Conservation (phyloP, 2,113 vertebrate genomes). For the Lophochroa leadbeateri region DNA sequence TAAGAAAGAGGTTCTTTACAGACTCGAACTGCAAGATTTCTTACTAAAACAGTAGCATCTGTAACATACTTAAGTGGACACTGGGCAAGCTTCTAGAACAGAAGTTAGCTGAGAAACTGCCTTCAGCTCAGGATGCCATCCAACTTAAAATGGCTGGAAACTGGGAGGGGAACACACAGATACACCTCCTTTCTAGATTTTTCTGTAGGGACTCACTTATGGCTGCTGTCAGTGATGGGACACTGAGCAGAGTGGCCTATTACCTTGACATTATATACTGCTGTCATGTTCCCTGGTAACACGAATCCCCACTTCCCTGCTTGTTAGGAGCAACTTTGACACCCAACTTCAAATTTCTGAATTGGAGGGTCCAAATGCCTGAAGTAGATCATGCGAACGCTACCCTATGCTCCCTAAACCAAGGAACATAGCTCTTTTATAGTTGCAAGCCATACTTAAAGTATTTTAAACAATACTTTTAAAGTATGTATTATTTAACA, state of each 20-base stretch:
- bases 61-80: fast-evolving
- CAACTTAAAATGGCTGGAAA: neutral
- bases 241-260: neutral
- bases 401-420: neutral
- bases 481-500: neutral
- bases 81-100: neutral
- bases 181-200: neutral
- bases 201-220: neutral
- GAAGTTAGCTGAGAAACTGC: neutral
- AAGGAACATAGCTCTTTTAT: neutral
- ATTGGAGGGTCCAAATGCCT: neutral
- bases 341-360: neutral
- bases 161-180: neutral
- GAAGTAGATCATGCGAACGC: neutral
- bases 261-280: neutral
- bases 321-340: neutral
- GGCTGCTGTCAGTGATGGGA: neutral
- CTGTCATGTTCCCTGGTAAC: neutral
- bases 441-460: neutral
- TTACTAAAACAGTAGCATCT: too few species aligned
- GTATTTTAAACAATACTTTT: neutral
- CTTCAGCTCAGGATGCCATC: neutral
- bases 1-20: neutral
- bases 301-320: neutral
- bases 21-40: neutral